Conservation (phyloP, 2,113 vertebrate genomes). For the Lasiurus borealis region DNA sequence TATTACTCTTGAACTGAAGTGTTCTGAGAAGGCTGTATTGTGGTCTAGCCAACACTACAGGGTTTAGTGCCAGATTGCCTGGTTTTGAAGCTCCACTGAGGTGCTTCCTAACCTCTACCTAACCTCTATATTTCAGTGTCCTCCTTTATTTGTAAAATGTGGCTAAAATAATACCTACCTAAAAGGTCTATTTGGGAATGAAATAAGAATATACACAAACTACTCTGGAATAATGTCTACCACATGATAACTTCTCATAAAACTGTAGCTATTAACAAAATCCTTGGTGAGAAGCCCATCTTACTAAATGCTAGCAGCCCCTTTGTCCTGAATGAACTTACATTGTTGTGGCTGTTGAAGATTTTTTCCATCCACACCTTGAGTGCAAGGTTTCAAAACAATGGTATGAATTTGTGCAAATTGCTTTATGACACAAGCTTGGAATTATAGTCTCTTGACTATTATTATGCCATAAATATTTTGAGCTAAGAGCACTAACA, state of each 20-base stretch:
- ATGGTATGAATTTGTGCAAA: conserved; percentile 49
- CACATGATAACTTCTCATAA: neutral
- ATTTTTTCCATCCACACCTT: neutral
- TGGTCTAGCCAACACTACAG: neutral
- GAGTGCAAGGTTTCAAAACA: conserved; percentile 34
- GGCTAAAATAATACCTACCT: neutral
- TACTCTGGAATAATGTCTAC: neutral
- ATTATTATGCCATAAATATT: neutral
- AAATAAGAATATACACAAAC: neutral
- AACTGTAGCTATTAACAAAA: neutral
- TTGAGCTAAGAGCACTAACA: neutral
- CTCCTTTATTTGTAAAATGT: neutral
- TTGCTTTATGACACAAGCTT: conserved; percentile 50
- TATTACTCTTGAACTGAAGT: neutral
- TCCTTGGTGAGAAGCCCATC: neutral
- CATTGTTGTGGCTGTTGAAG: neutral
- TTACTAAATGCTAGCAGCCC: neutral
- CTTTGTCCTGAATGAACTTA: conserved; percentile 15
- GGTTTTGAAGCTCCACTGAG: neutral
- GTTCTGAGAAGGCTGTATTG: neutral
- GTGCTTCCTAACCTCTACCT: neutral
- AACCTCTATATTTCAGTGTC: neutral
- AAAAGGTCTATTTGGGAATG: neutral
- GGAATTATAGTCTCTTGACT: neutral
- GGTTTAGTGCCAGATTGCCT: neutral